These are phyloP conservation scores for Episyrphus balteatus DNA, from an alignment of 1,140 invertebrate genomes.

Conservation along the genomic window DNA sequence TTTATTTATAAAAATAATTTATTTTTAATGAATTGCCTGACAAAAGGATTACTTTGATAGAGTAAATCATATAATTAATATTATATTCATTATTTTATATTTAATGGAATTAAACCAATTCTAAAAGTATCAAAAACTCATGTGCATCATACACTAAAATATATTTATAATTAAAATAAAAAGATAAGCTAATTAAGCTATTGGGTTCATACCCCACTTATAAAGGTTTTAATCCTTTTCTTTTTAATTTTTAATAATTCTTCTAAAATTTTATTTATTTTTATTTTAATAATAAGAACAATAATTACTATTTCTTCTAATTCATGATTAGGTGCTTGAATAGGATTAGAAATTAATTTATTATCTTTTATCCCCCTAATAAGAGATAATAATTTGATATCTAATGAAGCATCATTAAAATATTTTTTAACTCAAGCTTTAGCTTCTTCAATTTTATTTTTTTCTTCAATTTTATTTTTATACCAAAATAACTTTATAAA, in stretches of 20 bases:
- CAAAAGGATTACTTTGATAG: slow-evolving; percentile 44
- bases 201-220: slow-evolving; percentile 40
- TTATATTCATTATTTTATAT: slow-evolving; percentile 35
- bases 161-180: slow-evolving; percentile 22
- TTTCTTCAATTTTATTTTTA: slow-evolving; percentile 35
- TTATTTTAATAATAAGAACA: slow-evolving; percentile 37
- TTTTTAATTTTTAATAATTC: slow-evolving; percentile 38
- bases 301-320: slow-evolving; percentile 40
- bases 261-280: slow-evolving; percentile 39
- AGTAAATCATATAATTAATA: slow-evolving; percentile 37
- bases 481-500: slow-evolving; percentile 29
- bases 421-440: slow-evolving; percentile 41
- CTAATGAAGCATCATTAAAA: slow-evolving; percentile 39
- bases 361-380: slow-evolving; percentile 41
- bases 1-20: slow-evolving; percentile 12
- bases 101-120: slow-evolving; percentile 42
- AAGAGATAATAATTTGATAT: slow-evolving; percentile 36
- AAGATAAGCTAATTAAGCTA: slow-evolving; percentile 41
- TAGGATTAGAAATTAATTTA: slow-evolving; percentile 46
- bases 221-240: slow-evolving; percentile 37
- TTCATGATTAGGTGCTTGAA: slow-evolving; percentile 41
- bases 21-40: slow-evolving; percentile 41
- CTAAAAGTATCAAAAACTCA: slow-evolving; percentile 44
- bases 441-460: slow-evolving; percentile 38
- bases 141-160: slow-evolving; percentile 44